phyloP scores from a whole-genome alignment of 2,888 invertebrate genomes.

The Craniophora ligustri region DNA sequence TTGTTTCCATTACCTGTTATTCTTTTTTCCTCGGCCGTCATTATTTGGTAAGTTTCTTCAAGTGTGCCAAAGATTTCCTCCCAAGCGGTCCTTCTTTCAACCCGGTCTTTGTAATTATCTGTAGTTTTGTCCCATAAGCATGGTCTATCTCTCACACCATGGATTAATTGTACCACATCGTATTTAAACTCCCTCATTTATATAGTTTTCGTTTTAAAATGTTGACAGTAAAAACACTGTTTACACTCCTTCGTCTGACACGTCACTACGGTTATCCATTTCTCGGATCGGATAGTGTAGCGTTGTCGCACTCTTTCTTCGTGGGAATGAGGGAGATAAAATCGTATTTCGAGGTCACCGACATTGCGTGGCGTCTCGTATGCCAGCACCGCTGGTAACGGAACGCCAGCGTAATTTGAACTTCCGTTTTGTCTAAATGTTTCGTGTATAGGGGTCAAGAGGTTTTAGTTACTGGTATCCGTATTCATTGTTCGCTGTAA shows the following conservation, averaged over 20 bases:
- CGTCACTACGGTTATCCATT: constrained; percentile 70
- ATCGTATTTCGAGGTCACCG: constrained; percentile 68
- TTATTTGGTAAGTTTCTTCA: constrained; percentile 72
- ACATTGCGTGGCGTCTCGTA: constrained; percentile 62
- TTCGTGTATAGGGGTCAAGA: constrained; percentile 13
- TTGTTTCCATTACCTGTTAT: constrained; percentile 68
- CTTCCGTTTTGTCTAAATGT: constrained; percentile 23
- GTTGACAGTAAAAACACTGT: constrained; percentile 56
- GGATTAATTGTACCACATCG: constrained; percentile 71
- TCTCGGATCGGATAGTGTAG: constrained; percentile 72
- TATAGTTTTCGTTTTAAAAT: constrained; percentile 15
- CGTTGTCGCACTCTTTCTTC: constrained; percentile 52
- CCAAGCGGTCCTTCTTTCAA: constrained; percentile 78
- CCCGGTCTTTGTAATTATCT: constrained; percentile 79
- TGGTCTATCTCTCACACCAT: constrained; percentile 69
- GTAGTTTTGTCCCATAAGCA: constrained; percentile 81
- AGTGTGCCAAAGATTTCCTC: constrained; percentile 75
- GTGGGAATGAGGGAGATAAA: constrained; percentile 55
- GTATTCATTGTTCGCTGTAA: constrained; percentile 36
- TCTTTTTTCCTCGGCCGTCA: constrained; percentile 72
- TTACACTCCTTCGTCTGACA: constrained; percentile 65
- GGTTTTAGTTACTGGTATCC: constrained; percentile 17
- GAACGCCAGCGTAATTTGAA: constrained; percentile 53
- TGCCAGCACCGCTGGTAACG: constrained; percentile 37
- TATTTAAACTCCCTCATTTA: constrained; percentile 79